phyloP scores from a whole-genome alignment of 2,797 vertebrate species.

The Epinephelus malabaricus region DNA sequence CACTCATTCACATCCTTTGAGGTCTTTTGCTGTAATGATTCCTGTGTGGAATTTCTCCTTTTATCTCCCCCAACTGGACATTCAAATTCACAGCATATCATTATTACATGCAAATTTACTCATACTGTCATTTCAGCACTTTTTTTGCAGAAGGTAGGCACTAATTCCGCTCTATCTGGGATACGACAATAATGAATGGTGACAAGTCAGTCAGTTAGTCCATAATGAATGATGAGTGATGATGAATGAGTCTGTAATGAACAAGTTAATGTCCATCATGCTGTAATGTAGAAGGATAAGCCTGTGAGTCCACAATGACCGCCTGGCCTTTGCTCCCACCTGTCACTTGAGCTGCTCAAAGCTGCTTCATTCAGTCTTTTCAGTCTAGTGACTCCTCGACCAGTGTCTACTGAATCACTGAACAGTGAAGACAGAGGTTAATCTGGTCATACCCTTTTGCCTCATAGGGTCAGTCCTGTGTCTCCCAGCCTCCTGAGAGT shows the following conservation, averaged over 20 bases:
- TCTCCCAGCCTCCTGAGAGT: not conserved
- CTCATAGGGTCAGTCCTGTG: not conserved
- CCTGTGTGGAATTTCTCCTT: not conserved
- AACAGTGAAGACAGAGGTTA: conserved; percentile 42
- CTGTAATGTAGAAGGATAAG: conserved; percentile 10
- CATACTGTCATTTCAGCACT: not conserved
- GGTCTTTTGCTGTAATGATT: not conserved
- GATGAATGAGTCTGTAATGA: conserved; percentile 38
- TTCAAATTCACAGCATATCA: not conserved
- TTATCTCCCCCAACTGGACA: not conserved
- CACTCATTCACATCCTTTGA: not conserved
- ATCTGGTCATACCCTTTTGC: conserved; percentile 21
- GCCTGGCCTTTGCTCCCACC: conserved; percentile 25
- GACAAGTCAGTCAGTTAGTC: conserved; percentile 12
- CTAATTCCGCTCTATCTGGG: not conserved
- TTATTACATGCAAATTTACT: not conserved
- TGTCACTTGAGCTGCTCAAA: conserved; percentile 38
- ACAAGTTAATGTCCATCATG: conserved; percentile 35
- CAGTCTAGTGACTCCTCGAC: conserved; percentile 22
- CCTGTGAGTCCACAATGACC: conserved; percentile 10
- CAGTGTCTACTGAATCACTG: conserved; percentile 24
- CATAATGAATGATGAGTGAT: conserved; percentile 36
- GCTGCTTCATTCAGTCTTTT: conserved; percentile 35
- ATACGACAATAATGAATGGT: conserved; percentile 35
- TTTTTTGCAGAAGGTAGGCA: not conserved